These are phyloP conservation scores for Sciaenops ocellatus DNA, from an alignment of 2,797 vertebrate species.

Conservation along the genomic window DNA sequence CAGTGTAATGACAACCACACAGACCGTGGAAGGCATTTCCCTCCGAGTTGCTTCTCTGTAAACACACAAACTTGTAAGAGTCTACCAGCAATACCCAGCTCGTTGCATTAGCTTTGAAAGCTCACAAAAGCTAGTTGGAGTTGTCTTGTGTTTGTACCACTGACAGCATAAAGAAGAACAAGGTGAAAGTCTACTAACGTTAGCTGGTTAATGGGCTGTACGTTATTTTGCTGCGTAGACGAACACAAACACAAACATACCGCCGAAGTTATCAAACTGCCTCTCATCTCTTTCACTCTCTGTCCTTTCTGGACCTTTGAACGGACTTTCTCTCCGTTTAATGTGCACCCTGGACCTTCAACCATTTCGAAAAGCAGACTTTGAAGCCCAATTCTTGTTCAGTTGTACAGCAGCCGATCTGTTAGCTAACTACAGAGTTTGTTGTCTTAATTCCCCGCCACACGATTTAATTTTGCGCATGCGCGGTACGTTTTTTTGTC, in stretches of 20 bases:
- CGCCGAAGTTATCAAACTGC: conserved; percentile 56
- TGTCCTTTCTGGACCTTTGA: conserved; percentile 86
- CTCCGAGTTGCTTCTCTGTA: conserved; percentile 53
- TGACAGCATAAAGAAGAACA: too few species aligned
- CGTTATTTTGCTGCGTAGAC: neutral
- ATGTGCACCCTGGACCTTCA: conserved; percentile 90
- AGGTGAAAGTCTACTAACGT: neutral
- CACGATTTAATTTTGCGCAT: conserved; percentile 59
- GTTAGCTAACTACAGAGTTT: neutral
- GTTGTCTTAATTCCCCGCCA: conserved; percentile 53
- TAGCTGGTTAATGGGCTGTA: neutral
- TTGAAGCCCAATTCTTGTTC: too few species aligned
- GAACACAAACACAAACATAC: conserved; percentile 42
- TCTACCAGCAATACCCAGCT: neutral
- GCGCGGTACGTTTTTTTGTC: conserved; percentile 42
- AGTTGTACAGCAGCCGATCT: fast-evolving
- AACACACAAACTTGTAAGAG: neutral
- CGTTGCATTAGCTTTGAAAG: neutral
- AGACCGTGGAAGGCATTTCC: conserved; percentile 57
- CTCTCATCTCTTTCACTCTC: conserved; percentile 74
- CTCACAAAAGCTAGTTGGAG: neutral
- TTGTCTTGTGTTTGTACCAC: neutral
- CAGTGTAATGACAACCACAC: conserved; percentile 82
- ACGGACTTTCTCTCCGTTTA: conserved; percentile 90
- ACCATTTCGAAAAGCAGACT: conserved; percentile 84